These are phyloP conservation scores for Oryzias javanicus DNA, from an alignment of 2,113 vertebrate genomes.

Conservation along the genomic window DNA sequence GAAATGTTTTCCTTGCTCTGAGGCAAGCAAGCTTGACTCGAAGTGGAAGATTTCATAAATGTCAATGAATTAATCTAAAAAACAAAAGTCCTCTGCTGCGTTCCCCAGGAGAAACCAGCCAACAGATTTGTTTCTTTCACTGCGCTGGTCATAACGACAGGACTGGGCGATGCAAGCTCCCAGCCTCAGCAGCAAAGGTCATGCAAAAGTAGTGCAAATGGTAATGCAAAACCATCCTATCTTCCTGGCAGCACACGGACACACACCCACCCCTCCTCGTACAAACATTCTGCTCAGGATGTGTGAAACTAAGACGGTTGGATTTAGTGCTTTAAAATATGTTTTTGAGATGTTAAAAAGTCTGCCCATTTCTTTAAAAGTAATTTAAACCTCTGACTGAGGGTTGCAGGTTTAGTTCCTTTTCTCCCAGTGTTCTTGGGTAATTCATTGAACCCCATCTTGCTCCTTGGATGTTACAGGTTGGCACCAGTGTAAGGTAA, in stretches of 20 bases:
- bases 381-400: neutral
- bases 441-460: too few species aligned
- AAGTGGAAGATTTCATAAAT: conserved; percentile 28
- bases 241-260: conserved; percentile 18
- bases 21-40: neutral
- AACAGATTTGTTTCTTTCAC: conserved; percentile 28
- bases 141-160: conserved; percentile 51
- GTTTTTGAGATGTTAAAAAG: neutral
- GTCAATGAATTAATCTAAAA: conserved; percentile 35
- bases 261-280: neutral
- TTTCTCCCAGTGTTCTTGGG: too few species aligned
- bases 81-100: conserved; percentile 27
- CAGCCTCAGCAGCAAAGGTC: conserved; percentile 54
- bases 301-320: neutral
- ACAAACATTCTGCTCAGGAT: neutral
- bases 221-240: neutral
- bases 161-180: conserved; percentile 45
- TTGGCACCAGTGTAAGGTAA: too few species aligned
- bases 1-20: neutral
- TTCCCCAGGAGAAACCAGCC: conserved; percentile 26
- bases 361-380: neutral
- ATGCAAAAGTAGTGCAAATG: conserved; percentile 38
- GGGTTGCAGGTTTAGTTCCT: too few species aligned
- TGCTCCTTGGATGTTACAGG: too few species aligned
- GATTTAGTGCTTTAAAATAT: neutral